Evolutionary conservation across 2,888 invertebrate genomes (phyloP), one percentile per base, ranked within the genome.

Genomic region (Cataglyphis livida): DNA sequence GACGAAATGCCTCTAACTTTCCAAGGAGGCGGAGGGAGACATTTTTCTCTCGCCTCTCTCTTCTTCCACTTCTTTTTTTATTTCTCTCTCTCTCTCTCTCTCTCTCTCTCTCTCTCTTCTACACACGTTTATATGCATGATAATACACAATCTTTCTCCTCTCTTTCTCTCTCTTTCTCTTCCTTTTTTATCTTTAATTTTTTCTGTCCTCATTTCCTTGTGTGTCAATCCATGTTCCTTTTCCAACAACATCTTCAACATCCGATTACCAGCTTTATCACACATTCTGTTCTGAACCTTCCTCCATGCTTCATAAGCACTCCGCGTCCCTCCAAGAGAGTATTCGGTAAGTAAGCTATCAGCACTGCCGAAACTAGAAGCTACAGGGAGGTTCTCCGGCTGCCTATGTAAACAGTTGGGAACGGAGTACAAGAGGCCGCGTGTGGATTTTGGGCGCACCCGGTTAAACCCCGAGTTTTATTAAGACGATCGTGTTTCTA

Each of bases 341-440:
- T 73, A 64, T 75, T 65, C 82, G 86, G 86, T 84, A 81, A 79
- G 81, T 84, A 81, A 79, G 81, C 87, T 82, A 87, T 88, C 84
- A 89, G 83, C 89, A 86, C 85, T 88, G 89, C 89, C 86, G 88
- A 88, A 87, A 86, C 75, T 84, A 88, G 82, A 71, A 82, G 79
- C 61, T 84, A 84, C 66, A 84, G 59, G 83, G 78, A 68, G 70
- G 66, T 87, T 84, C 82, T 85, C 83, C 65, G 59, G 82, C 82
- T 81, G 64, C 88, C 51, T 71, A 75, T 79, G 76, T 83, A 84
- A 84, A 84, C 87, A 81, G 62, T 79, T 65, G 78, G 41, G 32
- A 68, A 75, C 62, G 51, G n/a, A 15, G 6, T 71, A 81, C 62
- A 64, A 12, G 74, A 54, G 64, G 62, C 64, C 48, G 75, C 38